A percentile compares a stretch with the other conserved stretches of the same genome.
phyloP scores from a whole-genome alignment of 2,888 invertebrate species.

The Eupithecia pulchellata region DNA sequence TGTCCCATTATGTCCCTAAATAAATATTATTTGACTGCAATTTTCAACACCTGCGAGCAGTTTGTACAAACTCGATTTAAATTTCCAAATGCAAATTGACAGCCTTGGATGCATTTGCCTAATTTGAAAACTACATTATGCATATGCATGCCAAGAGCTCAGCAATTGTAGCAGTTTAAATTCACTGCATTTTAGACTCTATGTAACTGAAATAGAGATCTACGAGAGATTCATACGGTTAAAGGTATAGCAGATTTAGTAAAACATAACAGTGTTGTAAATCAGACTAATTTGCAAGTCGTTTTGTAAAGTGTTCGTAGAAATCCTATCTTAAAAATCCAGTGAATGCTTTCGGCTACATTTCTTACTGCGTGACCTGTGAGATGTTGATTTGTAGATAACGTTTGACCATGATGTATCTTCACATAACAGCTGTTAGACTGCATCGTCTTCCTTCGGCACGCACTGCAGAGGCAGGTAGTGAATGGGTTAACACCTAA shows the following conservation, averaged over 20 bases:
- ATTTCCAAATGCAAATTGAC: background rate
- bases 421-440: too few species aligned
- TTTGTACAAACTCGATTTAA: background rate
- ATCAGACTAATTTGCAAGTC: background rate
- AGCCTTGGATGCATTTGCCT: slow-evolving; percentile 41
- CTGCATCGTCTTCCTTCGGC: too few species aligned
- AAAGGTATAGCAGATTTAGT: background rate
- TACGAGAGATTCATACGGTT: background rate
- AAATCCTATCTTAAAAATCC: background rate
- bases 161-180: background rate
- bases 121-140: slow-evolving; percentile 59
- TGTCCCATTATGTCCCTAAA: background rate
- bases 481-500: too few species aligned
- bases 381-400: background rate
- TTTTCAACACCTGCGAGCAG: slow-evolving; percentile 14
- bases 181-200: slow-evolving; percentile 9
- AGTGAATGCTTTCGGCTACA: background rate
- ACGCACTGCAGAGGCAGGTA: too few species aligned
- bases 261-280: background rate
- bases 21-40: slow-evolving; percentile 1
- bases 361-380: background rate
- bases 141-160: slow-evolving; percentile 51
- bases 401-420: too few species aligned
- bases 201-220: background rate
- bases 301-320: background rate